phyloP scores from a whole-genome alignment of 2,113 vertebrate species.

The Gallinago media region DNA sequence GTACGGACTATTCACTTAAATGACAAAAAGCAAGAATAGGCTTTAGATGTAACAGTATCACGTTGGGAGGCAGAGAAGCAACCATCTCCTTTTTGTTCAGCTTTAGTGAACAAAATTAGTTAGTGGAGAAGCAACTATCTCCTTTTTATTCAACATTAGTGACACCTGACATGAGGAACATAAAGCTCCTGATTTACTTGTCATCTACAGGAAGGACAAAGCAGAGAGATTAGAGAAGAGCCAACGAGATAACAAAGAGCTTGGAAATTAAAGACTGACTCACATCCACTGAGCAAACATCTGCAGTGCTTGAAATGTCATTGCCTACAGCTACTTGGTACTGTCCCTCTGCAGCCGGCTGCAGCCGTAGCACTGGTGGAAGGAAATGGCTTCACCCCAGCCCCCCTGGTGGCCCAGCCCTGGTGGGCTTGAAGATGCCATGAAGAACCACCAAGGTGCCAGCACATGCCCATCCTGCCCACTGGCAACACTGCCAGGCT shows the following conservation, averaged over 20 bases:
- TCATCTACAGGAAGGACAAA: slow-evolving; percentile 35
- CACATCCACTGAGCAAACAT: slow-evolving; percentile 53
- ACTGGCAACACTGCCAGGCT: rapidly evolving
- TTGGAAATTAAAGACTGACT: slow-evolving; percentile 62
- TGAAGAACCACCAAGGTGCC: rapidly evolving
- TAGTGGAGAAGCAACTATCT: background rate
- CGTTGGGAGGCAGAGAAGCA: background rate
- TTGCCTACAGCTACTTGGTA: background rate
- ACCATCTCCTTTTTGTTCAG: background rate
- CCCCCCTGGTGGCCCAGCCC: rapidly evolving
- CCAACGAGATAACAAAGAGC: slow-evolving; percentile 1
- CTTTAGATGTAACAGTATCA: background rate
- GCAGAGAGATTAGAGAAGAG: slow-evolving; percentile 24
- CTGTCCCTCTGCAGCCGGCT: slow-evolving; percentile 5
- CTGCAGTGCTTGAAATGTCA: slow-evolving; percentile 50
- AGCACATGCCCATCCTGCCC: rapidly evolving
- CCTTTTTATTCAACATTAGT: background rate
- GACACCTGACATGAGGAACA: slow-evolving; percentile 34
- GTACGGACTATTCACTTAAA: background rate
- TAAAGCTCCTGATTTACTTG: background rate
- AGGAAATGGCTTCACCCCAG: rapidly evolving
- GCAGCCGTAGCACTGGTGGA: background rate
- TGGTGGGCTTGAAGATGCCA: rapidly evolving
- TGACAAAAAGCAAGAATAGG: background rate
- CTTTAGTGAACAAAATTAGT: background rate